Evolutionary conservation across 1,140 invertebrate genomes (phyloP).

Genomic region (Gryon sp.): DNA sequence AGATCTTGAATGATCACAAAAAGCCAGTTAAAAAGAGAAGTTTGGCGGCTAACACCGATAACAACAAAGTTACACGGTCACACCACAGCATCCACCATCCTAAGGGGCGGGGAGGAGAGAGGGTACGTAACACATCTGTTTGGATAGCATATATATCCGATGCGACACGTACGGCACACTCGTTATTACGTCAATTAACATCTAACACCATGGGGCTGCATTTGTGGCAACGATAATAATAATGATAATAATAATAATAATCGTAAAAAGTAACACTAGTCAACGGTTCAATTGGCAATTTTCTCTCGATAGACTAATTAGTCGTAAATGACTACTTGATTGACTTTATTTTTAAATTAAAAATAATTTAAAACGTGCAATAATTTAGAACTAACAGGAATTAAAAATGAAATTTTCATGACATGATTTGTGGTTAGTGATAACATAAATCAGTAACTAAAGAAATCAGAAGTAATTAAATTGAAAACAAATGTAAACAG

Average conservation of each 20-base stretch:
- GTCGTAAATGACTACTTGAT: slow-evolving; percentile 45
- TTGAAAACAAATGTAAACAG: slow-evolving; percentile 10
- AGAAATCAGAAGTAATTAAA: too few relatives aligned
- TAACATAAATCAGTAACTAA: too few relatives aligned
- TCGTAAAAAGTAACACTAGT: slow-evolving; percentile 61
- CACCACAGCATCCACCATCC: slow-evolving; percentile 79
- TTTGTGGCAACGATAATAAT: slow-evolving; percentile 64
- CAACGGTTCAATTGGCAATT: slow-evolving; percentile 43
- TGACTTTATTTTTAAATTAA: slow-evolving; percentile 23
- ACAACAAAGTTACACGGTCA: slow-evolving; percentile 80
- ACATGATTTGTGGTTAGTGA: slow-evolving; percentile 14
- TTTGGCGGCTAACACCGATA: slow-evolving; percentile 79
- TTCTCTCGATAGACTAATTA: slow-evolving; percentile 12
- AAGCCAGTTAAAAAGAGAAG: slow-evolving; percentile 70
- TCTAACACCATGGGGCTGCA: slow-evolving; percentile 71
- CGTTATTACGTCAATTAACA: slow-evolving; percentile 69
- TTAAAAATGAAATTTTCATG: neutral
- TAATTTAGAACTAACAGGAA: neutral
- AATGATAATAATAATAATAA: slow-evolving; percentile 53
- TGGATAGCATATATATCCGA: slow-evolving; percentile 62
- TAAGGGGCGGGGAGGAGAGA: slow-evolving; percentile 68
- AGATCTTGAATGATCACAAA: slow-evolving; percentile 57
- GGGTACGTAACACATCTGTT: slow-evolving; percentile 65
- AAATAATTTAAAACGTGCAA: neutral
- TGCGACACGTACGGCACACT: slow-evolving; percentile 66